Percentiles rank a stretch among this genome's conserved stretches.
phyloP scores from a whole-genome alignment of 2,797 vertebrate genomes.

The Poecilia velifera region DNA sequence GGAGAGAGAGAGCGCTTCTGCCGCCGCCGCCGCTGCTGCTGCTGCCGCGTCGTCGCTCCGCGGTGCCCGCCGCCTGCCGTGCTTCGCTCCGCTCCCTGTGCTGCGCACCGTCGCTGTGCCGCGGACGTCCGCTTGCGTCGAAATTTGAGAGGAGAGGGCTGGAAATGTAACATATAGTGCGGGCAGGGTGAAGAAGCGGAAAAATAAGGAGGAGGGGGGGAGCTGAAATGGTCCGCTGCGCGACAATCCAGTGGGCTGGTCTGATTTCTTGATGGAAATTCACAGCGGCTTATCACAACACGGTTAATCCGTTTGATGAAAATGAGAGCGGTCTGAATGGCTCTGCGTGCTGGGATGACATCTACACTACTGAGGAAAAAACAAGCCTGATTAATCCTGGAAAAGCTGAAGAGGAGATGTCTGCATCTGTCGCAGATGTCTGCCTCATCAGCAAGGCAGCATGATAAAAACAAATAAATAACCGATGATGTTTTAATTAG shows the following conservation, averaged over 20 bases:
- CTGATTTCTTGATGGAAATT: slow-evolving; percentile 71
- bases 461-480: not conserved
- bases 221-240: slow-evolving; percentile 45
- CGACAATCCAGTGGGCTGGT: slow-evolving; percentile 65
- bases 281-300: slow-evolving; percentile 73
- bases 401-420: slow-evolving; percentile 25
- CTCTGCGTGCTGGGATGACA: slow-evolving; percentile 24
- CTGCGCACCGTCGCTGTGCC: slow-evolving; percentile 64
- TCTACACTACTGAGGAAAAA: slow-evolving; percentile 27
- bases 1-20: not conserved
- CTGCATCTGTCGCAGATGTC: slow-evolving; percentile 24
- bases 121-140: slow-evolving; percentile 67
- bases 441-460: slow-evolving; percentile 13
- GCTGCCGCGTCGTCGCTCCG: slow-evolving; percentile 41
- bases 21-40: not conserved
- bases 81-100: slow-evolving; percentile 23
- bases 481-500: not conserved
- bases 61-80: slow-evolving; percentile 17
- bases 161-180: slow-evolving; percentile 63
- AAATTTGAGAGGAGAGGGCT: slow-evolving; percentile 56
- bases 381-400: slow-evolving; percentile 37
- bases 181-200: slow-evolving; percentile 32
- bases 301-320: slow-evolving; percentile 57
- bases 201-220: slow-evolving; percentile 9
- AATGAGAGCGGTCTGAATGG: slow-evolving; percentile 42